These are phyloP conservation scores for Drosophila biarmipes DNA, from an alignment of 1,140 invertebrate species.

Conservation along the genomic window DNA sequence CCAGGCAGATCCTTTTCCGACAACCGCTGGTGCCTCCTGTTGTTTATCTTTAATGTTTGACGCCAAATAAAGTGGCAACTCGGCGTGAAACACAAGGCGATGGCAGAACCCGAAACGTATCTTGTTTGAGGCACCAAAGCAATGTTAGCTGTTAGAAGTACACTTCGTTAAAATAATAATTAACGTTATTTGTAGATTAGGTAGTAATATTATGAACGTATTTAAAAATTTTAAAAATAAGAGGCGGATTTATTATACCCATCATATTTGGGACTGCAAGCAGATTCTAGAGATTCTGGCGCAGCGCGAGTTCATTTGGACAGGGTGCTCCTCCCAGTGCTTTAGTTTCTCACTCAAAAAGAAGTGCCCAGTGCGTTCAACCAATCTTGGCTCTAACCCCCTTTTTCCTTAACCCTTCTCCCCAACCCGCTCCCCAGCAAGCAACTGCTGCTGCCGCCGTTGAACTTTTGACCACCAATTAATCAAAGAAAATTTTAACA, in stretches of 20 bases:
- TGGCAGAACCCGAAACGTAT: not conserved
- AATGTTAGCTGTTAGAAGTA: not conserved
- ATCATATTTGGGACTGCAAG: no score
- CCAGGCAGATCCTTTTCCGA: conserved; percentile 16
- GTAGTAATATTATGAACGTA: no score
- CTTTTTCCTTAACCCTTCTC: not conserved
- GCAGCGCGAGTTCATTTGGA: no score
- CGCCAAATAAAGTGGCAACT: conserved; percentile 67
- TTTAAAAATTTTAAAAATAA: no score
- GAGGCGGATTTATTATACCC: no score
- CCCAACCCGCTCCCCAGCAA: conserved; percentile 12
- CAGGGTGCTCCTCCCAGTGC: no score
- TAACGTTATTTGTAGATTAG: no score
- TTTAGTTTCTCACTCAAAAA: not conserved
- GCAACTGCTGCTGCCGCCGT: conserved; percentile 50
- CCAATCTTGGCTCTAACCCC: not conserved
- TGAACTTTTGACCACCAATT: conserved; percentile 83
- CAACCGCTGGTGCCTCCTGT: conserved; percentile 34
- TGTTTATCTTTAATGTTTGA: conserved; percentile 65
- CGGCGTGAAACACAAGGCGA: conserved; percentile 49
- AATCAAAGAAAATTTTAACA: conserved; percentile 78
- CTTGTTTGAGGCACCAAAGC: not conserved
- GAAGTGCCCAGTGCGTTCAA: no score
- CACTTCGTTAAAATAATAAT: no score
- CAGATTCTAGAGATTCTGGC: no score